phyloP scores from a whole-genome alignment of 2,113 vertebrate species.

The Misgurnus anguillicaudatus region DNA sequence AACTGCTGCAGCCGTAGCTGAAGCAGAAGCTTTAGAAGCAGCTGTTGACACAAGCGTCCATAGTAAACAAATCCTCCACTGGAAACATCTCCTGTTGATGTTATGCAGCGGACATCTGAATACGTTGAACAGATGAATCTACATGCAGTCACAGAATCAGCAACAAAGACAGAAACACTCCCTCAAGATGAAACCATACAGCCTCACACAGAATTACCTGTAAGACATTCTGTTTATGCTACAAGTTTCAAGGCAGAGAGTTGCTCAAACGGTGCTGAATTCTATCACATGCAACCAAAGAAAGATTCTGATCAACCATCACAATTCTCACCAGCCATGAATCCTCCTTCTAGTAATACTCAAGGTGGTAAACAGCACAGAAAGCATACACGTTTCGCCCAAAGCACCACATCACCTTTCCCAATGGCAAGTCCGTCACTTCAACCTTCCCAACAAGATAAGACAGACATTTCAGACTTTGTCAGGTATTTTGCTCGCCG shows the following conservation, averaged over 20 bases:
- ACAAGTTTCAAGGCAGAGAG: not conserved
- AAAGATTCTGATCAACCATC: conserved; percentile 5
- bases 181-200: not conserved
- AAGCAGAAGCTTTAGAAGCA: conserved; percentile 9
- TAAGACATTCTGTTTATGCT: not conserved
- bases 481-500: not conserved
- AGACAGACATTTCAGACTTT: not conserved
- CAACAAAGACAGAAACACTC: not conserved
- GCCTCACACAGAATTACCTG: not conserved
- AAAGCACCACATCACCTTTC: not conserved
- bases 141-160: not conserved
- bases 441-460: not conserved
- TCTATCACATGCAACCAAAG: not conserved
- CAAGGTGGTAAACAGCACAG: not conserved
- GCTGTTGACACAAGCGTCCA: conserved; percentile 5
- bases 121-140: conserved; percentile 3
- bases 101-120: not conserved
- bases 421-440: not conserved
- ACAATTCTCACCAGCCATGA: not conserved
- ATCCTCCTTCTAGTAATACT: not conserved
- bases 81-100: not conserved
- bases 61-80: conserved; percentile 12
- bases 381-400: not conserved
- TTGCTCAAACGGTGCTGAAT: not conserved
- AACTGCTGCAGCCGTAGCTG: conserved; percentile 5